Evolutionary conservation across 23 tunicate species (phyloP).

Genomic region (Styela plicata): DNA sequence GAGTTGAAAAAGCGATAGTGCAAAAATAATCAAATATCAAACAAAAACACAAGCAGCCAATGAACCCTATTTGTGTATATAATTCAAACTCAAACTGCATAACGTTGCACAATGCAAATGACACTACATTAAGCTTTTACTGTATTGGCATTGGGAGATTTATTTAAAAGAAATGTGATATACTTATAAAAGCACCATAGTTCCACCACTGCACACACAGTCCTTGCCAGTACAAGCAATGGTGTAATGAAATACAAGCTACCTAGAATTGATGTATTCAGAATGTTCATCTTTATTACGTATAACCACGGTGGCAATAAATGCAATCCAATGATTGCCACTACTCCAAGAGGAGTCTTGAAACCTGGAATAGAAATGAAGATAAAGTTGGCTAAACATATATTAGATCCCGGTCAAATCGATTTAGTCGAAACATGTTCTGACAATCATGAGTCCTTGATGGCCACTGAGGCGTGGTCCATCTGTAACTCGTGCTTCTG

Average conservation of each 20-base stretch:
- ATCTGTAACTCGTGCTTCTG: too few species aligned
- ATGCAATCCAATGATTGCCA: constrained; percentile 36
- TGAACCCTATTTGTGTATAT: too few species aligned
- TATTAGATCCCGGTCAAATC: too few species aligned
- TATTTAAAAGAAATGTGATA: neutral
- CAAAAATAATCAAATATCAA: too few species aligned
- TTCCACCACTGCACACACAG: constrained; percentile 39
- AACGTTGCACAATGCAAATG: too few species aligned
- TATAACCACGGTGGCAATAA: constrained; percentile 54
- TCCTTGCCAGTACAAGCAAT: constrained; percentile 28
- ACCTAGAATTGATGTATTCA: neutral
- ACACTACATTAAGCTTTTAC: constrained; percentile 2
- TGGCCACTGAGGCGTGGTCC: too few species aligned
- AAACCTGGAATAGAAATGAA: constrained; percentile 53
- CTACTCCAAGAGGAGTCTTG: constrained; percentile 38
- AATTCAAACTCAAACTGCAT: too few species aligned
- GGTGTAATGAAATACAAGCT: neutral
- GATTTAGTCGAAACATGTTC: too few species aligned
- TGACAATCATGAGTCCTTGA: too few species aligned
- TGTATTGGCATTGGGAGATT: neutral
- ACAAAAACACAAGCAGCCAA: too few species aligned
- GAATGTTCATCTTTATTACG: neutral
- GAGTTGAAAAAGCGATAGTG: too few species aligned
- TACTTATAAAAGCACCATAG: constrained; percentile 54
- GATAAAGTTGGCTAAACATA: too few species aligned